phyloP scores from a whole-genome alignment of 2,113 vertebrate species.

The Columbina picui region DNA sequence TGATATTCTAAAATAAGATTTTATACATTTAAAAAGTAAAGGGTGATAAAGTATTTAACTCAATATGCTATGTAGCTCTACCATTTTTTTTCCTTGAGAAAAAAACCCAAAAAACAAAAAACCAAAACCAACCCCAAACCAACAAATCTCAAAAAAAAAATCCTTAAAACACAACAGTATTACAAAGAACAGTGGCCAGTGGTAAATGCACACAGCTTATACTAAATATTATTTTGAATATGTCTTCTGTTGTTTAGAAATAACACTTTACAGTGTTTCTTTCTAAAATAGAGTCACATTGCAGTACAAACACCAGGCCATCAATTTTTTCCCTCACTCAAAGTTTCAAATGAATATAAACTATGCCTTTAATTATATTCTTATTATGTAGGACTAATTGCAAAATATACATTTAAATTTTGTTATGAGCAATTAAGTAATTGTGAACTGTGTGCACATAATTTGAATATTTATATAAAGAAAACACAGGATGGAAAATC shows the following conservation, averaged over 20 bases:
- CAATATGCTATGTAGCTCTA: background rate
- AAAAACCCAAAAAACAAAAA: background rate
- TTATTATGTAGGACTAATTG: background rate
- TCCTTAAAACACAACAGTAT: background rate
- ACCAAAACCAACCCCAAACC: no score
- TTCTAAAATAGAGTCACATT: background rate
- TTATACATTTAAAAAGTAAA: background rate
- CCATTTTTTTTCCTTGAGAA: background rate
- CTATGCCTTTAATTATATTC: background rate
- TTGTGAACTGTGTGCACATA: background rate
- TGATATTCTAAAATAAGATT: background rate
- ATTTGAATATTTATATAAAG: background rate
- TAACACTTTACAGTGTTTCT: background rate
- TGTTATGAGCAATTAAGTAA: background rate
- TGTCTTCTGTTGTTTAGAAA: background rate
- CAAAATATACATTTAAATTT: background rate
- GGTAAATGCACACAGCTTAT: background rate
- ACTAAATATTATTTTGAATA: background rate
- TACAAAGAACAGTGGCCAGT: background rate
- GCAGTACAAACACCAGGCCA: background rate
- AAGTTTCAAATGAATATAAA: background rate
- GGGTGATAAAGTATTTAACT: background rate
- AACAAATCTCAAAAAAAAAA: no score
- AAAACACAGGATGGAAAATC: background rate
- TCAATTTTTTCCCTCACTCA: background rate